A percentile compares a stretch with the other conserved stretches of the same genome.
Evolutionary conservation across 2,888 invertebrate genomes (phyloP).

Genomic region (Mayetiola destructor): DNA sequence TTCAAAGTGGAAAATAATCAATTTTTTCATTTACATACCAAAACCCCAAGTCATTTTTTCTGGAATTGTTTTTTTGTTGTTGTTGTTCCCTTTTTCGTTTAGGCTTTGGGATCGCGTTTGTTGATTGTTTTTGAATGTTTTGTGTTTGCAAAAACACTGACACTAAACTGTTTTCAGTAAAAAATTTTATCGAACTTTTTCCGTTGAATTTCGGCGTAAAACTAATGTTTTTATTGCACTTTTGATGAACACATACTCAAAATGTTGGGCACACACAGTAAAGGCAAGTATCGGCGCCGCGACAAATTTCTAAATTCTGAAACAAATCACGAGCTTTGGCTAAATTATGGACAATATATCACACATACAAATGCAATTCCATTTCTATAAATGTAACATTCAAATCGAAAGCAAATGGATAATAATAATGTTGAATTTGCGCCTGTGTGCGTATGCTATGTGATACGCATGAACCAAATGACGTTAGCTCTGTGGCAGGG

Average conservation of each 20-base stretch:
- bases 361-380: no score
- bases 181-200: neutral
- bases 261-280: neutral
- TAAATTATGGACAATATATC: neutral
- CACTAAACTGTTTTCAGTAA: neutral
- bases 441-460: no score
- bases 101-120: neutral
- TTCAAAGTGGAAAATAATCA: no score
- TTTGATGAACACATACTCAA: constrained; percentile 1
- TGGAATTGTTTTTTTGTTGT: no score
- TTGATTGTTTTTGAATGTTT: neutral
- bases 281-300: constrained; percentile 3
- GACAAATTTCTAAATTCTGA: no score
- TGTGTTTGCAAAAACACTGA: neutral
- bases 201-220: neutral
- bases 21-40: neutral
- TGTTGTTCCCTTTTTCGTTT: no score
- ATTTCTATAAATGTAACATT: no score
- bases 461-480: no score
- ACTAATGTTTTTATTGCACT: constrained; percentile 6
- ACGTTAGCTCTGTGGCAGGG: no score
- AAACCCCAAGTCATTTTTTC: constrained; percentile 15
- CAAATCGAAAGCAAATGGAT: no score
- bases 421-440: no score
- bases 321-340: neutral